Percentiles rank a stretch among this genome's conserved stretches.
These are phyloP conservation scores for Spea bombifrons DNA, from an alignment of 2,113 vertebrate species.

Conservation along the genomic window DNA sequence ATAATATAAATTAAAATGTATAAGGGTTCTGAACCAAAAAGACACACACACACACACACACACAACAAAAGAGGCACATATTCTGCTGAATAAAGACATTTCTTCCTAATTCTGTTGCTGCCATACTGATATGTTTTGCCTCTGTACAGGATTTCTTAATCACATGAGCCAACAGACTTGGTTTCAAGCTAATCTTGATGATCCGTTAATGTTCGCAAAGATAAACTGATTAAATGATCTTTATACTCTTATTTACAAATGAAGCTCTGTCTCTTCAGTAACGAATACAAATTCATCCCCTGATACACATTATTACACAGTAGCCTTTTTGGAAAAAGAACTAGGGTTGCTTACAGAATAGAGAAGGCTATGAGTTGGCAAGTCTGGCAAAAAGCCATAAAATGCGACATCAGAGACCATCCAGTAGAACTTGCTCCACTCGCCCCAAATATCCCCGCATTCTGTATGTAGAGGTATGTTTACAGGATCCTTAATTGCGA, in stretches of 20 bases:
- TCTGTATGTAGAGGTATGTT: conserved; percentile 10
- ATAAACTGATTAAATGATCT: conserved; percentile 32
- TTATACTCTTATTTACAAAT: conserved; percentile 37
- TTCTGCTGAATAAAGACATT: too few species aligned
- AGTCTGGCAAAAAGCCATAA: not conserved
- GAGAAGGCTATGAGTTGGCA: conserved; percentile 8
- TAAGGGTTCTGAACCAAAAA: too few species aligned
- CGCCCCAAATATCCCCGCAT: not conserved
- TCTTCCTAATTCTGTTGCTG: too few species aligned
- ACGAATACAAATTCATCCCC: conserved; percentile 27
- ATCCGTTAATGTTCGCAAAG: conserved; percentile 19
- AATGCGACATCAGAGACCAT: not conserved
- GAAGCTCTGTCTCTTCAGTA: conserved; percentile 14
- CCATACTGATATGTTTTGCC: too few species aligned
- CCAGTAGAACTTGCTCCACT: not conserved
- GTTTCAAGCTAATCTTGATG: conserved; percentile 26
- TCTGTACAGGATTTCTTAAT: not conserved
- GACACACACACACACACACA: too few species aligned
- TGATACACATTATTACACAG: conserved; percentile 23
- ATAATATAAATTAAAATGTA: too few species aligned
- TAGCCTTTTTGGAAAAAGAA: conserved; percentile 23
- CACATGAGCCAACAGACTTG: conserved; percentile 1
- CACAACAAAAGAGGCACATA: too few species aligned
- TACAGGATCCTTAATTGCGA: not conserved
- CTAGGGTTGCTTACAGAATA: not conserved